Evolutionary conservation across 2,797 vertebrate genomes (phyloP).

Genomic region (Rachycentron canadum): DNA sequence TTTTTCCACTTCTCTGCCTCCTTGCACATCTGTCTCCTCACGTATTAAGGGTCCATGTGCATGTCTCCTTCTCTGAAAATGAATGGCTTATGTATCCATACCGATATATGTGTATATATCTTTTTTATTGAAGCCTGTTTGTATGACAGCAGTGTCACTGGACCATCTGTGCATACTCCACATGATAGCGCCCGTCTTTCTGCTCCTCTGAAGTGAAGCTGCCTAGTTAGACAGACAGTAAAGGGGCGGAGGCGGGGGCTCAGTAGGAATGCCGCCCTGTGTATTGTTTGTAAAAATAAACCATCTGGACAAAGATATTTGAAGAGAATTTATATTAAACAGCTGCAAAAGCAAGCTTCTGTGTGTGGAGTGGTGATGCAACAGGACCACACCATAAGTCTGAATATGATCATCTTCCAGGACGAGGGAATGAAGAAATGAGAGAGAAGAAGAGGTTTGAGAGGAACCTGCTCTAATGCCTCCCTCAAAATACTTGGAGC

Average conservation of each 20-base stretch:
- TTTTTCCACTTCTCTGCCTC: constrained; percentile 19
- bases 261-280: constrained; percentile 90
- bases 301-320: constrained; percentile 94
- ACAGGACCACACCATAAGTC: constrained; percentile 89
- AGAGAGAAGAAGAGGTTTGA: constrained; percentile 43
- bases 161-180: constrained; percentile 91
- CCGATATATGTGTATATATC: constrained; percentile 81
- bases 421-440: constrained; percentile 57
- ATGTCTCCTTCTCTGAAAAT: constrained; percentile 66
- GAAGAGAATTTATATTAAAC: constrained; percentile 96
- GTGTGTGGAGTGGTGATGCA: constrained; percentile 86
- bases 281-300: constrained; percentile 99
- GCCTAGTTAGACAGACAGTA: constrained; percentile 83
- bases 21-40: constrained; percentile 69
- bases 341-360: constrained; percentile 99
- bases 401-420: constrained; percentile 68
- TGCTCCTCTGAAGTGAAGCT: constrained; percentile 75
- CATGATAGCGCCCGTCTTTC: constrained; percentile 69
- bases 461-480: constrained; percentile 20
- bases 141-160: constrained; percentile 87
- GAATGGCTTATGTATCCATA: constrained; percentile 82
- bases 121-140: constrained; percentile 85
- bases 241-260: constrained; percentile 78
- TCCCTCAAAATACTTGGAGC: constrained; percentile 32
- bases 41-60: constrained; percentile 52